A percentile compares a stretch with the other conserved stretches of the same genome.
Evolutionary conservation across 2,113 vertebrate genomes (phyloP).

Genomic region (Cacatua alba): DNA sequence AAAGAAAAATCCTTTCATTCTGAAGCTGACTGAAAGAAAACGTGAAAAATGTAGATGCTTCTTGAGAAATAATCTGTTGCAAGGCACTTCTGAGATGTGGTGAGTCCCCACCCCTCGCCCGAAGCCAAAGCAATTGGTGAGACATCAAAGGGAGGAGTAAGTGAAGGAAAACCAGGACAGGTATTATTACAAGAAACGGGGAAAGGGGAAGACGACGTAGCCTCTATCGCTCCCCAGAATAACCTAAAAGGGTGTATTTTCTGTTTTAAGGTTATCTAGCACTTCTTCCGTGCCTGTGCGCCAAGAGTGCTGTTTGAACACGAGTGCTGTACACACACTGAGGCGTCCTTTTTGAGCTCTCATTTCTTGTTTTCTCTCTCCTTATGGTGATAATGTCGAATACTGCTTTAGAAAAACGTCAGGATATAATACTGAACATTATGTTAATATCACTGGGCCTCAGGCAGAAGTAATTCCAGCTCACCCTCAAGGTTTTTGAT

Average conservation of each 20-base stretch:
- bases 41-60: neutral
- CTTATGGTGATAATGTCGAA: neutral
- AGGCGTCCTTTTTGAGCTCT: neutral
- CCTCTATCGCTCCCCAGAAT: neutral
- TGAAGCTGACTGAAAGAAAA: neutral
- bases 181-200: neutral
- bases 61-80: neutral
- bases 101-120: neutral
- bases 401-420: neutral
- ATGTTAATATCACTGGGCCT: neutral
- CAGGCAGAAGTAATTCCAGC: neutral
- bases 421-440: neutral
- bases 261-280: neutral
- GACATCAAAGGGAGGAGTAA: rapidly evolving
- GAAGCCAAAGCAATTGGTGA: neutral
- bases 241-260: neutral
- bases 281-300: neutral
- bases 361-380: neutral
- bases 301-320: neutral
- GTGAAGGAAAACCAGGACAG: neutral
- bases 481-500: neutral
- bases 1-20: neutral
- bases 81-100: neutral
- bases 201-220: neutral
- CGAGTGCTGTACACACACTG: rapidly evolving